Conservation (phyloP, 2,113 vertebrate species). For the Sinosuthora webbiana region DNA sequence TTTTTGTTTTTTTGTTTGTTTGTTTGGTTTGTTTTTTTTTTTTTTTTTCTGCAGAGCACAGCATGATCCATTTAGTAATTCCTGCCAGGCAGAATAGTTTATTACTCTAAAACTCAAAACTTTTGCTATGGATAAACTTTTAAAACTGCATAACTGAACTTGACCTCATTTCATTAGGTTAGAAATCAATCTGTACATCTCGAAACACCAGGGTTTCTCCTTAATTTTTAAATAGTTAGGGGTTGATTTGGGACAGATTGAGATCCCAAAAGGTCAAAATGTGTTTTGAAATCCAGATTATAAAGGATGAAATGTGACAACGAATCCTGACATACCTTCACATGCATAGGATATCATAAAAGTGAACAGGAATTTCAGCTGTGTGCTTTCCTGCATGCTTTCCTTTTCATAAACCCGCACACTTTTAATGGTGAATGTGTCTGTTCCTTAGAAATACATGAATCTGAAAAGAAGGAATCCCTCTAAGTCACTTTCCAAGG, state of each 20-base stretch:
- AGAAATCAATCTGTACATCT: neutral
- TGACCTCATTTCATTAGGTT: neutral
- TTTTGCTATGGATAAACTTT: neutral
- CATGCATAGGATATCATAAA: neutral
- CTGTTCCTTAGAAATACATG: neutral
- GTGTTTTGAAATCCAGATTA: neutral
- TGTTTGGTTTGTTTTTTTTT: neutral
- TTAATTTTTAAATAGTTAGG: neutral
- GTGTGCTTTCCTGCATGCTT: neutral
- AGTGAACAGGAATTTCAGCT: neutral
- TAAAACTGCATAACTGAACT: neutral
- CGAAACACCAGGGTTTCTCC: neutral
- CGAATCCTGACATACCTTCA: neutral
- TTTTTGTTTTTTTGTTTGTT: too few relatives aligned
- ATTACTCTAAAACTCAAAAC: neutral
- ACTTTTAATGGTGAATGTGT: neutral
- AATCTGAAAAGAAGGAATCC: neutral
- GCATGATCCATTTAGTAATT: neutral
- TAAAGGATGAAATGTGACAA: neutral
- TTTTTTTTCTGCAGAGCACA: neutral
- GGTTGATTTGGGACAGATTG: neutral
- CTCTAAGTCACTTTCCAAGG: neutral
- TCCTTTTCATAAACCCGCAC: neutral
- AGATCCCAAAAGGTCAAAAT: neutral
- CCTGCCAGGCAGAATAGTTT: neutral